phyloP scores from a whole-genome alignment of 2,113 vertebrate species.

The Sylvia atricapilla region DNA sequence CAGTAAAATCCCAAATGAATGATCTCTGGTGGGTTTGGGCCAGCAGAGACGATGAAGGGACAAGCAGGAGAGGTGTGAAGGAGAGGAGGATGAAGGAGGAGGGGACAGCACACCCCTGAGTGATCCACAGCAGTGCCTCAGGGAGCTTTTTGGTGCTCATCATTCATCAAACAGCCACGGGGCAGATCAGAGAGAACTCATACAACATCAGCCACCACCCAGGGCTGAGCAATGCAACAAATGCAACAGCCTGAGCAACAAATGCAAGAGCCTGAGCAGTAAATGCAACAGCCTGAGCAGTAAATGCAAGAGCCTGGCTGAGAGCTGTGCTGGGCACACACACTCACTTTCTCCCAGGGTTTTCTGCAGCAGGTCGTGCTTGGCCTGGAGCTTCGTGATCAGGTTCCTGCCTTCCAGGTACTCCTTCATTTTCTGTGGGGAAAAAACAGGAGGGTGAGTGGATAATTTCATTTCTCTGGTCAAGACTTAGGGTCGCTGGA shows the following conservation, averaged over 20 bases:
- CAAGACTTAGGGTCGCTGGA: not conserved
- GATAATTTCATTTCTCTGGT: accelerated
- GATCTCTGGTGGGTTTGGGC: not conserved
- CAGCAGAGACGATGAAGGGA: not conserved
- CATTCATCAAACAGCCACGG: conserved; percentile 8
- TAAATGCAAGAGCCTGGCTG: not conserved
- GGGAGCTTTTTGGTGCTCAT: not conserved
- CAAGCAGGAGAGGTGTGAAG: accelerated
- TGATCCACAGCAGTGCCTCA: conserved; percentile 19
- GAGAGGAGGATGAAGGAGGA: not conserved
- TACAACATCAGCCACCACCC: not conserved
- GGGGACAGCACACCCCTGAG: not conserved
- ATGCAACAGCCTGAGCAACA: not conserved
- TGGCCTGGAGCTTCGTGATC: conserved; percentile 98
- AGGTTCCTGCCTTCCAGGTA: conserved; percentile 97
- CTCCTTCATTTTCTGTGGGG: conserved; percentile 95
- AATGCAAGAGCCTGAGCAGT: not conserved
- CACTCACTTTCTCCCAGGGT: conserved; percentile 97
- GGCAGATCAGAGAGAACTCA: not conserved
- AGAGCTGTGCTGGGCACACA: not conserved
- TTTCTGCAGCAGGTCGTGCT: conserved; percentile 95
- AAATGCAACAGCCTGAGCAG: not conserved
- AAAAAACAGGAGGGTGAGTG: not conserved
- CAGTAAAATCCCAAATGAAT: not conserved
- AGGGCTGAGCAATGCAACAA: not conserved